phyloP scores from a whole-genome alignment of 2,888 invertebrate species.

The Ephialtes manifestator region DNA sequence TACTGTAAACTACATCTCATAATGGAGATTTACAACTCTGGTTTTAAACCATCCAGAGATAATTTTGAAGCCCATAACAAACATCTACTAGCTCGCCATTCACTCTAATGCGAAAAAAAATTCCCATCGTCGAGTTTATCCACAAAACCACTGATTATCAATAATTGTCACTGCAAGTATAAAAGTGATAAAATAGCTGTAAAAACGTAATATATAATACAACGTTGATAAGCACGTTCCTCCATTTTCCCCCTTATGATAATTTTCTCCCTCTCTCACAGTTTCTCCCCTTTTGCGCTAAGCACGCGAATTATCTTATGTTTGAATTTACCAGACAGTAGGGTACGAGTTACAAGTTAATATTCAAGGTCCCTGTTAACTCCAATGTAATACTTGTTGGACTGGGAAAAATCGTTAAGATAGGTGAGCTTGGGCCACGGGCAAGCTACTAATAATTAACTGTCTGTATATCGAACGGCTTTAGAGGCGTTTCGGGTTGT shows the following conservation, averaged over 20 bases:
- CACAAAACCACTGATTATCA: neutral
- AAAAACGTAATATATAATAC: neutral
- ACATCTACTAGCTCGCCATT: neutral
- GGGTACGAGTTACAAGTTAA: neutral
- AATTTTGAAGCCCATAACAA: neutral
- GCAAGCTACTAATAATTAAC: slow-evolving; percentile 48
- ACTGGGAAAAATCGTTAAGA: slow-evolving; percentile 45
- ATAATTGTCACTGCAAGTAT: neutral
- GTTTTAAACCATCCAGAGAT: too few species aligned
- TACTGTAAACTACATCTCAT: too few species aligned
- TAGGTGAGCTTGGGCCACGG: neutral
- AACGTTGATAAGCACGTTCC: neutral
- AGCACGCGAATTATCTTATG: slow-evolving; percentile 15
- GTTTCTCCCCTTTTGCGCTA: neutral
- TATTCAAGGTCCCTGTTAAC: slow-evolving; percentile 37
- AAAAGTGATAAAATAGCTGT: neutral
- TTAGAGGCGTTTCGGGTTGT: slow-evolving; percentile 2
- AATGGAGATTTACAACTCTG: too few species aligned
- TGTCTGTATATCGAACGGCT: slow-evolving; percentile 33
- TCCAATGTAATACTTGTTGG: neutral
- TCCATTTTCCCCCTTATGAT: neutral
- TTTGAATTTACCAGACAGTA: slow-evolving; percentile 4
- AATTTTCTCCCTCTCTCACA: neutral
- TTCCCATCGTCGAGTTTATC: neutral
- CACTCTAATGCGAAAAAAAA: neutral